phyloP scores from a whole-genome alignment of 2,797 vertebrate genomes.

The Chiroxiphia lanceolata region DNA sequence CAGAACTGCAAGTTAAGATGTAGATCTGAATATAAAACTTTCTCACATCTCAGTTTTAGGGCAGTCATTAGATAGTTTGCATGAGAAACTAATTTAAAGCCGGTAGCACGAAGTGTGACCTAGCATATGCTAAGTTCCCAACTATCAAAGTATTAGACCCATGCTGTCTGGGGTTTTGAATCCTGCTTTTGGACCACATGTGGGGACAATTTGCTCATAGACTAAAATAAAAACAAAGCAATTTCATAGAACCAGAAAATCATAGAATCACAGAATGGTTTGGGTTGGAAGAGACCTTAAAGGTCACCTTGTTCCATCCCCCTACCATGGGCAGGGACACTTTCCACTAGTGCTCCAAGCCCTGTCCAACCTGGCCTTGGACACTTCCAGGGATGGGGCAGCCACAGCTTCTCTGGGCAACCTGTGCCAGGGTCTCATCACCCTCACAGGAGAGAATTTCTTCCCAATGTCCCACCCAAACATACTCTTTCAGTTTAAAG shows the following conservation, averaged over 20 bases:
- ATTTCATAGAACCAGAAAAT: background rate
- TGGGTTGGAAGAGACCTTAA: no score
- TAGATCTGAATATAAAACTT: background rate
- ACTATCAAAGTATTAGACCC: background rate
- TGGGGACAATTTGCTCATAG: background rate
- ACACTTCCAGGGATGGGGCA: background rate
- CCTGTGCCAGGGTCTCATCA: background rate
- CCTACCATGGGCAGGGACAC: rapidly evolving
- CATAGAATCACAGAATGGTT: background rate
- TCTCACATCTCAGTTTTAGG: background rate
- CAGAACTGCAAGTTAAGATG: background rate
- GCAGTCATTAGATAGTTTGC: background rate
- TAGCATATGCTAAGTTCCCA: background rate
- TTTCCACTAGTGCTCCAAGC: background rate
- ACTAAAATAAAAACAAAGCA: background rate
- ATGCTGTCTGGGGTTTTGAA: background rate
- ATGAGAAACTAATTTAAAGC: background rate
- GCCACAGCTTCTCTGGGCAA: background rate
- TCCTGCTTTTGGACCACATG: background rate
- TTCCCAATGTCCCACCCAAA: background rate
- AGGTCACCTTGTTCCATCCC: background rate
- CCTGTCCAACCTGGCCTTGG: background rate
- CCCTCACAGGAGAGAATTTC: background rate
- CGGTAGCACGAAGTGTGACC: background rate
- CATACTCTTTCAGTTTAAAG: background rate